phyloP scores from a whole-genome alignment of 2,113 vertebrate species.

The Barnardius zonarius region DNA sequence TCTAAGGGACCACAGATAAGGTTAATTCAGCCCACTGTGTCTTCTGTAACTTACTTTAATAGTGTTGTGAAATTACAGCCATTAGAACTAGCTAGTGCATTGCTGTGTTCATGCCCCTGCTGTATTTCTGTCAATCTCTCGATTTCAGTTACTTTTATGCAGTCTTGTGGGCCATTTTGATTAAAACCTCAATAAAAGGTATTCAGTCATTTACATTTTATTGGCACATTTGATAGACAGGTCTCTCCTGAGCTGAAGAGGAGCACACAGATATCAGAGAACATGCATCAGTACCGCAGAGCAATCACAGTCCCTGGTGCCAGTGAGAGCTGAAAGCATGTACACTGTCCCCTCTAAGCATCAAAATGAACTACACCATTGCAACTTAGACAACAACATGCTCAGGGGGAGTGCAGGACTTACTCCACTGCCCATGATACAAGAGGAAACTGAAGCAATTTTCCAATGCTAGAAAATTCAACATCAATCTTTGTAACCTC shows the following conservation, averaged over 20 bases:
- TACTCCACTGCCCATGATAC: background rate
- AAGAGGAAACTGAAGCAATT: background rate
- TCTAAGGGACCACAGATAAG: background rate
- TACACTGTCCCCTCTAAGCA: background rate
- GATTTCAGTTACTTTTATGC: background rate
- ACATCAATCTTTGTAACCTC: background rate
- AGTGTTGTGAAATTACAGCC: slow-evolving; percentile 2
- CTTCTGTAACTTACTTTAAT: slow-evolving; percentile 13
- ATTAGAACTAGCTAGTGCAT: background rate
- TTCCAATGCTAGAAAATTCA: background rate
- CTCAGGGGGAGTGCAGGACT: background rate
- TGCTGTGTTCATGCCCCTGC: background rate
- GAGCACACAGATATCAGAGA: background rate
- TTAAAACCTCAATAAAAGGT: slow-evolving; percentile 12
- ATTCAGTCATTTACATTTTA: background rate
- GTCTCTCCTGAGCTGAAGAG: background rate
- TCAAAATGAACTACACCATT: background rate
- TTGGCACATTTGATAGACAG: background rate
- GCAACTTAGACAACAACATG: background rate
- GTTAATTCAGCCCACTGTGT: background rate
- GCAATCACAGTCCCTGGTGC: background rate
- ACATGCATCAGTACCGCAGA: background rate
- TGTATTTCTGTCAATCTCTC: background rate
- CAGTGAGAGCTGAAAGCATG: background rate
- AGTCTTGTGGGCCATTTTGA: background rate